These are phyloP conservation scores for Cyrtorhinus lividipennis DNA, from an alignment of 1,140 invertebrate species.

Conservation along the genomic window DNA sequence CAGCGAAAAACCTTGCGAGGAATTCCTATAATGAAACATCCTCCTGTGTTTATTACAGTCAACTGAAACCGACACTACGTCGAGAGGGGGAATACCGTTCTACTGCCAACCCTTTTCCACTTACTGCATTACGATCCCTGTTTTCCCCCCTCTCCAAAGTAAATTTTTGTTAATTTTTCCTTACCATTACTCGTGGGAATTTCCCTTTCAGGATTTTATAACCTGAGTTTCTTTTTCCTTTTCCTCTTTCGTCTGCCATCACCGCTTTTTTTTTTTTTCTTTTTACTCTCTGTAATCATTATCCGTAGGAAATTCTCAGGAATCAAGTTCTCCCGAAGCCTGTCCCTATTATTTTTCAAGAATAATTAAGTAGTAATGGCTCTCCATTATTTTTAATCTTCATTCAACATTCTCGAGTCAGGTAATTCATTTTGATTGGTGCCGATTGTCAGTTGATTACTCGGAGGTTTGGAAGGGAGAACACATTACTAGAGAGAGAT, in stretches of 20 bases:
- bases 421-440: too few relatives aligned
- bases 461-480: too few relatives aligned
- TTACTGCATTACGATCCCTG: not conserved
- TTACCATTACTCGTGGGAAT: not conserved
- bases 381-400: too few relatives aligned
- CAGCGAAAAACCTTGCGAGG: not conserved
- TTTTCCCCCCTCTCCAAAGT: not conserved
- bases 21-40: conserved; percentile 2
- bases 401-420: too few relatives aligned
- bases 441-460: too few relatives aligned
- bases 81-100: too few relatives aligned
- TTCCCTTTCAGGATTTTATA: not conserved
- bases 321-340: not conserved
- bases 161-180: not conserved
- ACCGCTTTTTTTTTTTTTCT: not conserved
- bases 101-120: not conserved
- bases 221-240: too few relatives aligned
- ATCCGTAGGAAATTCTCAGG: not conserved
- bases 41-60: not conserved
- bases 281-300: not conserved
- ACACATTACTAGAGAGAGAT: too few relatives aligned
- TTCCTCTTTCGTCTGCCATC: too few relatives aligned
- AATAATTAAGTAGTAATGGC: too few relatives aligned
- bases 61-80: too few relatives aligned
- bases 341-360: too few relatives aligned